Percentiles rank a stretch among this genome's conserved stretches.
phyloP scores from a whole-genome alignment of 2,888 invertebrate species.

The Andrena praecox region DNA sequence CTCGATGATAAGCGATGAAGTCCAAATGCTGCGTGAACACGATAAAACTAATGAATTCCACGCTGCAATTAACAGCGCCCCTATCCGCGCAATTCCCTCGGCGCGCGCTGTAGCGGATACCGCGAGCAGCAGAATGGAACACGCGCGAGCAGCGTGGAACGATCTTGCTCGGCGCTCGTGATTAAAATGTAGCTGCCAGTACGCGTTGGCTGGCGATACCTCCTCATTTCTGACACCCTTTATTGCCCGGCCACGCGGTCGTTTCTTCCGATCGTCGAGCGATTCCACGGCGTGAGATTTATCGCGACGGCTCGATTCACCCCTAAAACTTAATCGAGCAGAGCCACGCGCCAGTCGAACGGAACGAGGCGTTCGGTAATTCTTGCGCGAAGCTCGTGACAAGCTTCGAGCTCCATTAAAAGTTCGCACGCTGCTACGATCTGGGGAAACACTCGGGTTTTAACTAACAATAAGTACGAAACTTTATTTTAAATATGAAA shows the following conservation, averaged over 20 bases:
- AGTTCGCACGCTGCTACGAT: not conserved
- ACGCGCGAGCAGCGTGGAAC: slow-evolving; percentile 20
- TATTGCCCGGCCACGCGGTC: not conserved
- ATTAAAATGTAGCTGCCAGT: slow-evolving; percentile 17
- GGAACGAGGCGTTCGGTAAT: not conserved
- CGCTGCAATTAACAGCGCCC: slow-evolving; percentile 2
- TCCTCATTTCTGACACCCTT: slow-evolving; percentile 16
- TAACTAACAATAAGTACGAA: no score
- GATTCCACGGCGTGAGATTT: not conserved
- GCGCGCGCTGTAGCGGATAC: not conserved
- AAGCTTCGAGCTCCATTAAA: not conserved
- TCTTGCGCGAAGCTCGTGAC: slow-evolving; percentile 9
- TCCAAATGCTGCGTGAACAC: not conserved
- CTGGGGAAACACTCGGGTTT: no score
- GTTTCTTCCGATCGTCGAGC: not conserved
- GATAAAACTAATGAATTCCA: slow-evolving; percentile 19
- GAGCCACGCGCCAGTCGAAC: not conserved
- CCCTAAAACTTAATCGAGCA: not conserved
- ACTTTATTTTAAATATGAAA: no score
- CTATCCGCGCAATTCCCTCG: not conserved
- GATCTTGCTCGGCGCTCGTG: slow-evolving; percentile 6
- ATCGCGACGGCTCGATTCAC: not conserved
- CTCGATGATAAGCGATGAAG: not conserved
- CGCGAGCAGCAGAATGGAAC: slow-evolving; percentile 14
- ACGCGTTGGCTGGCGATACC: not conserved